Conservation (phyloP, 2,888 invertebrate species). For the Kryphioiulus occultus region DNA sequence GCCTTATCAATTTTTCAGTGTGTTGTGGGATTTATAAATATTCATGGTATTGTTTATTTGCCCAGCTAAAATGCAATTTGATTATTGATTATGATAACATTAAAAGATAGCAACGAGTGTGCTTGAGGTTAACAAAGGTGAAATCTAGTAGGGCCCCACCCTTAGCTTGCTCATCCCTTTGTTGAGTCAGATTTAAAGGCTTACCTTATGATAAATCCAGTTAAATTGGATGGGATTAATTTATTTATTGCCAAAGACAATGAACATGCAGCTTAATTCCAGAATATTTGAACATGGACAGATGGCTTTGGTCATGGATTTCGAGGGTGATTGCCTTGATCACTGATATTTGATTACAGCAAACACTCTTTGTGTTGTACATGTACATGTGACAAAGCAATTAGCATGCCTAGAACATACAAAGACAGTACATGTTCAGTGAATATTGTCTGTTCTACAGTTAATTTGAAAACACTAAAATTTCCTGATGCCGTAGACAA, state of each 20-base stretch:
- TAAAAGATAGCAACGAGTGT: neutral
- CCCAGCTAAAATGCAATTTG: conserved; percentile 7
- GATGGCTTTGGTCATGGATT: neutral
- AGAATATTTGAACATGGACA: neutral
- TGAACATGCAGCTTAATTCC: conserved; percentile 23
- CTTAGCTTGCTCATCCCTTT: neutral
- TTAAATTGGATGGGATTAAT: conserved; percentile 13
- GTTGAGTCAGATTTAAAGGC: conserved; percentile 1
- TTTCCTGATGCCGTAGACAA: too few relatives aligned
- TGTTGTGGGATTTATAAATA: conserved; percentile 12
- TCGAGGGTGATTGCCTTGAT: neutral
- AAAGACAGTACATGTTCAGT: too few relatives aligned
- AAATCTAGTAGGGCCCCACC: neutral
- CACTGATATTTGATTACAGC: too few relatives aligned
- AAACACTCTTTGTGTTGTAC: too few relatives aligned
- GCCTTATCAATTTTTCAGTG: conserved; percentile 5
- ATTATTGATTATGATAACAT: conserved; percentile 23
- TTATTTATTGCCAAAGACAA: conserved; percentile 23
- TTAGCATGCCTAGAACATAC: too few relatives aligned
- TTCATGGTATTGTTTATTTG: neutral
- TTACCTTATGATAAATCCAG: neutral
- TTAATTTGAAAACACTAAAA: too few relatives aligned
- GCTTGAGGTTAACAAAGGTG: conserved; percentile 12
- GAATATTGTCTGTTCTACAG: too few relatives aligned
- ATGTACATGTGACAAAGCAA: too few relatives aligned